Base-by-base conservation (phyloP, 2,113 vertebrate species). In the Myrmecophaga tridactyla region DNA sequence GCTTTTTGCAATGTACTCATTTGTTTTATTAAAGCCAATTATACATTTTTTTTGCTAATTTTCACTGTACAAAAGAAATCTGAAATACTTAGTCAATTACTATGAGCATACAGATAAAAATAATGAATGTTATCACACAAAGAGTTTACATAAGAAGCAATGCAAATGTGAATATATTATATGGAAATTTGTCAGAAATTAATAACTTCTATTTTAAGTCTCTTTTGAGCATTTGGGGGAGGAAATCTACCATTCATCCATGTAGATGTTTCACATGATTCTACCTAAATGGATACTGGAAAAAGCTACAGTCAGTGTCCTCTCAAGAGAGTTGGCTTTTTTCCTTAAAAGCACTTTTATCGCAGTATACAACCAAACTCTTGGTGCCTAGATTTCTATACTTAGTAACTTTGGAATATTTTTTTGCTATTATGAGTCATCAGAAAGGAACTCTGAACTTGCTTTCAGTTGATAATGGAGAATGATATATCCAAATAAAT, bases 21-120 rank as follows among this genome's bases (percentile, higher is more conserved):
- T 97, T 96, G 60, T 96, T 96, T 97, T 95, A 94, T 95, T 95
- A 96, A 96, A 97, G 67, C 46, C 92, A 96, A 73, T 97, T 97
- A 90, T 82, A 48, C 56, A 94, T 95, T 96, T 94, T 93, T 96
- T 94, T 96, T 94, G 63, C 73, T 95, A 83, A 89, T 93, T 96
- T 97, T 96, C 85, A 90, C 86, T 96, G 62, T 92, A 97, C 83
- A 95, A 96, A 97, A 97, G 93, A 89, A 89, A 92, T 95, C 39
- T 86, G 69, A 90, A 91, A 86, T 96, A 85, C 86, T 97, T 97
- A 96, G 89, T 92, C 93, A 91, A 94, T 95, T 97, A 95, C 92
- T 95, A 65, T 95, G 75, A 96, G 70, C 3, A 69, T 58, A 69
- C 58, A 97, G 95, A 96, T 96, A 97, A 97, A 96, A 97, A 95